Evolutionary conservation across 2,888 invertebrate genomes (phyloP).

Genomic region (Heteropelma amictum): DNA sequence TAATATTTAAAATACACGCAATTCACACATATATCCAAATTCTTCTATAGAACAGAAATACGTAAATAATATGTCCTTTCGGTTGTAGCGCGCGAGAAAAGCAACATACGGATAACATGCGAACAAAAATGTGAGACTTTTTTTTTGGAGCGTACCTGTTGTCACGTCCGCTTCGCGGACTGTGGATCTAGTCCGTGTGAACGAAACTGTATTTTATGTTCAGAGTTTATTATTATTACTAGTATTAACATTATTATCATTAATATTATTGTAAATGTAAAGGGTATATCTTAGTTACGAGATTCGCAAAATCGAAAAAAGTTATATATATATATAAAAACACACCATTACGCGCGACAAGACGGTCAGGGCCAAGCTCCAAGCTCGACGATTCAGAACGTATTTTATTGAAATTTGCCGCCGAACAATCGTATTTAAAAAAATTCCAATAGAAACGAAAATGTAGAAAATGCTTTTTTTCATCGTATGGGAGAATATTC

Average conservation of each 20-base stretch:
- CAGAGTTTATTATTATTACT: slow-evolving; percentile 72
- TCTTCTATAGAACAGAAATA: slow-evolving; percentile 5
- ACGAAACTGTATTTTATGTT: slow-evolving; percentile 75
- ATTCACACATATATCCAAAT: neutral
- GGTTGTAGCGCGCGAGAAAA: slow-evolving; percentile 21
- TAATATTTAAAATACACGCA: neutral
- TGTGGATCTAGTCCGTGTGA: slow-evolving; percentile 75
- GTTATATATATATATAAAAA: slow-evolving; percentile 9
- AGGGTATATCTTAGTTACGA: slow-evolving; percentile 41
- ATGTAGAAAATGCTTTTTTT: neutral
- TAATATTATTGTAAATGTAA: slow-evolving; percentile 52
- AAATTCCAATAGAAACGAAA: neutral
- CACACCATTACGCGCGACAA: slow-evolving; percentile 20
- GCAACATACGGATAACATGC: slow-evolving; percentile 15
- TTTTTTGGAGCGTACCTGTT: slow-evolving; percentile 54
- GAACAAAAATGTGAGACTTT: slow-evolving; percentile 40
- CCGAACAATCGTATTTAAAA: neutral
- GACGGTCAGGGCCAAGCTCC: slow-evolving; percentile 8
- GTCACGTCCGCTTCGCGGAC: slow-evolving; percentile 52
- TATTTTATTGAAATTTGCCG: neutral
- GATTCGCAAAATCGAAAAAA: slow-evolving; percentile 36
- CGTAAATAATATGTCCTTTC: slow-evolving; percentile 4
- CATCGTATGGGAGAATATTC: neutral
- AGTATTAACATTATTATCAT: slow-evolving; percentile 49
- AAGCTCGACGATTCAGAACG: neutral